Percentiles rank a stretch among this genome's conserved stretches.
phyloP scores from a whole-genome alignment of 2,797 vertebrate species.

The Diglossa cyanea region DNA sequence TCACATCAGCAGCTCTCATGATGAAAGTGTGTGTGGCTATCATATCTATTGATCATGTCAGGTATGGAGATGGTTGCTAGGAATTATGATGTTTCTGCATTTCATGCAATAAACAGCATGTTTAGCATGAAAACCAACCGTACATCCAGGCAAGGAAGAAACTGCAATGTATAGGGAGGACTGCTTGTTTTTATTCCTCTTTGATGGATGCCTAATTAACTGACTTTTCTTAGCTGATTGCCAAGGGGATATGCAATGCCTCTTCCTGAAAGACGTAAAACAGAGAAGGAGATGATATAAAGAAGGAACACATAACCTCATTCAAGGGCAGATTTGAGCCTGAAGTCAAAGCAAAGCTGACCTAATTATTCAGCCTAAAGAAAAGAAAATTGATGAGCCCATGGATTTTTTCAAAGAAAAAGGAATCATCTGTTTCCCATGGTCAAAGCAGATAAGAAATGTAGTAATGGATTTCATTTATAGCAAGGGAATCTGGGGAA shows the following conservation, averaged over 20 bases:
- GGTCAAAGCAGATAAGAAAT: not conserved
- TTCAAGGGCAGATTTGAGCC: not conserved
- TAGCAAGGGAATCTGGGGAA: not conserved
- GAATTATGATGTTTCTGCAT: not conserved
- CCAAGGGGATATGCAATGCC: not conserved
- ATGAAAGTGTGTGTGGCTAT: not conserved
- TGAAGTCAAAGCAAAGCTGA: conserved; percentile 11
- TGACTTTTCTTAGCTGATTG: conserved; percentile 6
- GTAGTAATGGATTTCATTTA: not conserved
- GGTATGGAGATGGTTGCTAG: not conserved
- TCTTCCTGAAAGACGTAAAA: conserved; percentile 13
- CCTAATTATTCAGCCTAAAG: not conserved
- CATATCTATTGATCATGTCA: not conserved
- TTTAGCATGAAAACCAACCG: conserved; percentile 17
- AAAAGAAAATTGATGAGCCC: not conserved
- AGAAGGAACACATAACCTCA: not conserved
- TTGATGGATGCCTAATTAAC: conserved; percentile 23
- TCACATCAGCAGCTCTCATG: not conserved
- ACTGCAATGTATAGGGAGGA: not conserved
- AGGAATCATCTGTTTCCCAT: not conserved
- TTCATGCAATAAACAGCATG: not conserved
- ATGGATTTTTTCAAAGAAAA: not conserved
- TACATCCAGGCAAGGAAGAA: not conserved
- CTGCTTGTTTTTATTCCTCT: not conserved
- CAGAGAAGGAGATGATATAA: not conserved